Evolutionary conservation across 2,113 vertebrate genomes (phyloP).

Genomic region (Entelurus aequoreus): DNA sequence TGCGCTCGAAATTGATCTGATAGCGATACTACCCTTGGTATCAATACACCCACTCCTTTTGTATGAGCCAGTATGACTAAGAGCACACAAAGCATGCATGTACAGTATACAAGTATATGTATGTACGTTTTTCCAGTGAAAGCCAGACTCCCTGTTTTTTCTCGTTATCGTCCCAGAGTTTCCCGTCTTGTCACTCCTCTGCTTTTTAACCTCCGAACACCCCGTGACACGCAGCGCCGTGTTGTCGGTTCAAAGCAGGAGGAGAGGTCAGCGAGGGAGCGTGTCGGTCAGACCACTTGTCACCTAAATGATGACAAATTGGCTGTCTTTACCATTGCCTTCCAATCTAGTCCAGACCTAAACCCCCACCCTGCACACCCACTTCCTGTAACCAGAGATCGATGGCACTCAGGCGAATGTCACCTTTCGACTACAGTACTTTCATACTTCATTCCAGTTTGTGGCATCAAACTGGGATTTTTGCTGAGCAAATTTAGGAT

Average conservation of each 20-base stretch:
- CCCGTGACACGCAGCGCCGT: slow-evolving; percentile 25
- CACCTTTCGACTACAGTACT: background rate
- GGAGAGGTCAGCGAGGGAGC: slow-evolving; percentile 51
- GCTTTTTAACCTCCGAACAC: background rate
- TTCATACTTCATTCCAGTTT: slow-evolving; percentile 14
- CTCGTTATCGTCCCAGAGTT: slow-evolving; percentile 21
- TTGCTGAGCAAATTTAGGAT: slow-evolving; percentile 16
- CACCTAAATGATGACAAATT: slow-evolving; percentile 69
- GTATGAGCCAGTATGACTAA: too few species aligned
- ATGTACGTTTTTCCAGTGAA: slow-evolving; percentile 11
- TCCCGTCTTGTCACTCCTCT: slow-evolving; percentile 33
- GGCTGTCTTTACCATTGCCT: slow-evolving; percentile 32
- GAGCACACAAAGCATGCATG: too few species aligned
- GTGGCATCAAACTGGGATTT: slow-evolving; percentile 5
- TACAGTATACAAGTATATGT: background rate
- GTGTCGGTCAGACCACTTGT: slow-evolving; percentile 59
- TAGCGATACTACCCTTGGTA: too few species aligned
- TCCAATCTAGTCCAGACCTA: slow-evolving; percentile 62
- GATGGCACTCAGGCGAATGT: slow-evolving; percentile 47
- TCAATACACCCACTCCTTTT: too few species aligned
- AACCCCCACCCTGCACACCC: slow-evolving; percentile 15
- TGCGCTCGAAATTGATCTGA: too few species aligned
- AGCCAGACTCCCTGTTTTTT: slow-evolving; percentile 29
- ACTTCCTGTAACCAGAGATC: slow-evolving; percentile 45
- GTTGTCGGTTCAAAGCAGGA: slow-evolving; percentile 56